Conservation (phyloP, 1,140 invertebrate species). For the Diachasma alloeum region DNA sequence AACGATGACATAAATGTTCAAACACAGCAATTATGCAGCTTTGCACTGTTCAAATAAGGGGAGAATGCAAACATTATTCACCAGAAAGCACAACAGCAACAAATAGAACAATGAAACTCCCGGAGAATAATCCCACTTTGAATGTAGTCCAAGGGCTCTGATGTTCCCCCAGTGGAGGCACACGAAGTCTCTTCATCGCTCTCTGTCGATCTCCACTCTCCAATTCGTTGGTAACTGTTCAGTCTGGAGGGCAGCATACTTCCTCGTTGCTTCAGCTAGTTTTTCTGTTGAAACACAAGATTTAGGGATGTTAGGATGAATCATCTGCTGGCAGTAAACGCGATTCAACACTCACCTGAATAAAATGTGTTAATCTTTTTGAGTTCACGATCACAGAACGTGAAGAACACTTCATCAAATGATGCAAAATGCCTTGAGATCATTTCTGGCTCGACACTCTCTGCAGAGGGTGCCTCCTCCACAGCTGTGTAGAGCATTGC, state of each 20-base stretch:
- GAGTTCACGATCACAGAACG: constrained; percentile 93
- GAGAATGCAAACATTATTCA: background rate
- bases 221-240: constrained; percentile 92
- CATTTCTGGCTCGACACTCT: constrained; percentile 87
- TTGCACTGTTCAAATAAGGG: background rate
- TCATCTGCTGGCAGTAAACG: background rate
- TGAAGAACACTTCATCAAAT: constrained; percentile 96
- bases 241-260: constrained; percentile 89
- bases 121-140: constrained; percentile 93
- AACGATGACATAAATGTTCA: background rate
- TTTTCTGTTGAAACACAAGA: constrained; percentile 77
- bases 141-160: constrained; percentile 98
- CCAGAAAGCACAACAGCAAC: constrained; percentile 86
- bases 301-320: background rate
- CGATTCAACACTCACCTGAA: constrained; percentile 72
- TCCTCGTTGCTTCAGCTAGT: constrained; percentile 94
- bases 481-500: constrained; percentile 87
- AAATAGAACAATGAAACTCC: constrained; percentile 89
- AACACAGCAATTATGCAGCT: background rate
- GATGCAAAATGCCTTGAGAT: constrained; percentile 90
- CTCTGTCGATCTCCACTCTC: constrained; percentile 95
- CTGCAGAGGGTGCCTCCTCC: constrained; percentile 87
- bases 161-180: constrained; percentile 95
- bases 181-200: constrained; percentile 96
- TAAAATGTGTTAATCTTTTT: constrained; percentile 98